Percentiles rank a stretch among this genome's conserved stretches.
Evolutionary conservation across 2,888 invertebrate species (phyloP).

Genomic region (Dexiosoma caninum): DNA sequence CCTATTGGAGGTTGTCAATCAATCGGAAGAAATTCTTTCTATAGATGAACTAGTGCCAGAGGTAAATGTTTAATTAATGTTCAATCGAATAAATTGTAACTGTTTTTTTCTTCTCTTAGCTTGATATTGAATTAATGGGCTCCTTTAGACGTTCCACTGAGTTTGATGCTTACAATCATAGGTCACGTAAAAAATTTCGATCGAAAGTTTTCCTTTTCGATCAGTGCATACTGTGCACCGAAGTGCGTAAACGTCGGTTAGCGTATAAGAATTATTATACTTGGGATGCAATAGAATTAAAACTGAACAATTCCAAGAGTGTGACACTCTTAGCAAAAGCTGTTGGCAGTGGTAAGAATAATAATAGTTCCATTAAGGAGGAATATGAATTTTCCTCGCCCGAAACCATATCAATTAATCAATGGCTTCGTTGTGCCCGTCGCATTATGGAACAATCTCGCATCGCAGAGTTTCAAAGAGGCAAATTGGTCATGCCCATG

Average conservation of each 20-base stretch:
- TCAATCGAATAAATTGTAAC: background rate
- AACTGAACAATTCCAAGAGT: constrained; percentile 72
- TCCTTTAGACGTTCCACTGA: constrained; percentile 74
- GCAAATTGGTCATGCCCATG: constrained; percentile 73
- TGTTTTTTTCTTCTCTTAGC: constrained; percentile 62
- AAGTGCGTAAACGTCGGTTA: constrained; percentile 74
- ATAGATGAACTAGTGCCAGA: constrained; percentile 75
- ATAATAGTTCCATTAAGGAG: constrained; percentile 63
- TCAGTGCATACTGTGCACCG: constrained; percentile 74
- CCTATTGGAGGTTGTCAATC: constrained; percentile 75
- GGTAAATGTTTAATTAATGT: constrained; percentile 65
- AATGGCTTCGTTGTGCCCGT: constrained; percentile 72
- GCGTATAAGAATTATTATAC: constrained; percentile 74
- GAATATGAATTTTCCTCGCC: constrained; percentile 72
- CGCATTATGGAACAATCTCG: constrained; percentile 71
- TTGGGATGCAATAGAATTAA: constrained; percentile 73
- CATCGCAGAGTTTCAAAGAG: constrained; percentile 67
- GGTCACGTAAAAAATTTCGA: constrained; percentile 73
- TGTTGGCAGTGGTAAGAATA: background rate
- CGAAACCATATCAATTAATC: constrained; percentile 71
- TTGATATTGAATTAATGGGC: constrained; percentile 73
- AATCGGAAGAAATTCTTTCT: constrained; percentile 75
- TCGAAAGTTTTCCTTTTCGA: constrained; percentile 77
- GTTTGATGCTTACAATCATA: constrained; percentile 75
- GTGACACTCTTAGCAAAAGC: constrained; percentile 69